Conservation (phyloP, 1,140 invertebrate species). For the Danaus melanippus region DNA sequence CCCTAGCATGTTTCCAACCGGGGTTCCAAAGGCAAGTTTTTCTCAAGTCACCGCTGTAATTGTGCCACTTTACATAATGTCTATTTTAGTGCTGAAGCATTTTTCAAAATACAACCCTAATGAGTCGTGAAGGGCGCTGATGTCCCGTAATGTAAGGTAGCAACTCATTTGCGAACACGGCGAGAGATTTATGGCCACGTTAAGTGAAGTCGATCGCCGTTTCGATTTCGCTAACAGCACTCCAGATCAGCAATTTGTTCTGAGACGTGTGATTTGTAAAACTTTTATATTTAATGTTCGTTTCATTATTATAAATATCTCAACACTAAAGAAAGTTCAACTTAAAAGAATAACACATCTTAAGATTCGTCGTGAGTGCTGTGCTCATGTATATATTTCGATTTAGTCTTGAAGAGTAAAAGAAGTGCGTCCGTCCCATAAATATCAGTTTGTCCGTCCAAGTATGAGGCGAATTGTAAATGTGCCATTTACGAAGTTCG, state of each 20-base stretch:
- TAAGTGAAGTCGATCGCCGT: constrained; percentile 57
- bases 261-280: no score
- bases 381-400: no score
- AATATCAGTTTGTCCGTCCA: constrained; percentile 42
- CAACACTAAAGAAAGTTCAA: no score
- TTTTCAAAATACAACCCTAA: constrained; percentile 56
- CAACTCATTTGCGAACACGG: constrained; percentile 32
- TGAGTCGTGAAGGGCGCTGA: constrained; percentile 58
- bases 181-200: constrained; percentile 44
- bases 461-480: constrained; percentile 51
- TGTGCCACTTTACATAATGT: constrained; percentile 68
- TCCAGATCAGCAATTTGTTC: constrained; percentile 23
- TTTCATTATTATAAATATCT: no score
- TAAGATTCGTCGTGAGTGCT: no score
- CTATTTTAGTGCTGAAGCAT: constrained; percentile 62
- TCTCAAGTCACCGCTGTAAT: constrained; percentile 54
- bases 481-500: constrained; percentile 48
- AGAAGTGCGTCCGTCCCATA: constrained; percentile 40
- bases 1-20: constrained; percentile 7
- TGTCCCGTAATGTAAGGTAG: constrained; percentile 45
- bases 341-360: no score
- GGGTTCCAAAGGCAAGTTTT: constrained; percentile 30
- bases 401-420: constrained; percentile 17
- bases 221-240: constrained; percentile 22
- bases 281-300: no score